Evolutionary conservation across 1,140 invertebrate genomes (phyloP), one percentile per base, ranked within the genome.

Genomic region (Brachionus rotundiformis): DNA sequence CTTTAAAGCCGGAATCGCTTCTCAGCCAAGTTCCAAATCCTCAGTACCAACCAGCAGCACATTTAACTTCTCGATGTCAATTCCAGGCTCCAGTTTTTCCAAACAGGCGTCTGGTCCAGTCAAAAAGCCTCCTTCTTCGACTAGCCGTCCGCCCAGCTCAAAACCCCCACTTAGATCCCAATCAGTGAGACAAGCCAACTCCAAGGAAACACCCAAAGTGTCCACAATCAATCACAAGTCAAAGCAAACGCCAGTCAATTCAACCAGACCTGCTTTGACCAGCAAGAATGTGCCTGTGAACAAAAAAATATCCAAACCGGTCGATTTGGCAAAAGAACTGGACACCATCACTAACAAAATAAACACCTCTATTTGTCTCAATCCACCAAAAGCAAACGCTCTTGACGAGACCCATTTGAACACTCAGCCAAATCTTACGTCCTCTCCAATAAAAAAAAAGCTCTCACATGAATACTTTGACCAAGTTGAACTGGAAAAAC

Each of bases 321-420:
- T 5, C 23, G 23, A 73, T 73, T 71, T 71, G 2, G 5, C 13
- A 3, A 73, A 47, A 73, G 68, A 73, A 25, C 0, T 73, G 23
- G 68, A 73, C 23, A 25, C 29, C 0, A 73, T 73, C 0, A 73
- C 68, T 2, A 73, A 47, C n/a, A 73, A 73, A 44, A 44, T 73
- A n/a, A 44, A 73, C 19, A 1, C 36, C 1, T 73, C 68, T 11
- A 44, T 68, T 33, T 36, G n/a, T 23, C 27, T 68, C n/a, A 68
- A 68, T 19, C 13, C 4, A 16, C 29, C n/a, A 23, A 41, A 73
- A 44, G 19, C 23, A 0, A n/a, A 39, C 1, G 1, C 19, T 2
- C 25, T 73, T 1, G 44, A 73, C 10, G 68, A 73, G 19, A 73
- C 68, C 23, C 33, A 41, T 25, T 29, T 73, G 19, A 13, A 19